A percentile compares a stretch with the other conserved stretches of the same genome.
phyloP scores from a whole-genome alignment of 2,797 vertebrate genomes.

The Ctenosaura bakeri region DNA sequence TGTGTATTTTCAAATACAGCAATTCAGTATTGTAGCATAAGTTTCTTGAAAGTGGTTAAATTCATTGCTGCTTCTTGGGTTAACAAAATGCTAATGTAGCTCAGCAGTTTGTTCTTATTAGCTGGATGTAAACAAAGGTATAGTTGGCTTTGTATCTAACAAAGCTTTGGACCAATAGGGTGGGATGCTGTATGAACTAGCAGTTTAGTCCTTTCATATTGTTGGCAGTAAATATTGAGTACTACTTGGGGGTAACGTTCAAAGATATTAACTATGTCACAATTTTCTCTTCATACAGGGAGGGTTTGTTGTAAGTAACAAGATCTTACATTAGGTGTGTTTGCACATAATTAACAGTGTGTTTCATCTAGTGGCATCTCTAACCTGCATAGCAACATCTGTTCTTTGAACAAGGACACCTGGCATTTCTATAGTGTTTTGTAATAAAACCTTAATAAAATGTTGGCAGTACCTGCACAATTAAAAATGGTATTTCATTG shows the following conservation, averaged over 20 bases:
- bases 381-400: background rate
- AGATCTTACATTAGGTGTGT: background rate
- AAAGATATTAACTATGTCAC: conserved; percentile 17
- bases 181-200: background rate
- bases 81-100: background rate
- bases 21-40: background rate
- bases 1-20: background rate
- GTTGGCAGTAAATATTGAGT: background rate
- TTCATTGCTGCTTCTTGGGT: background rate
- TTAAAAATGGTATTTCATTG: background rate
- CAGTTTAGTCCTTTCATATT: background rate
- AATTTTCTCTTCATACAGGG: conserved; percentile 42
- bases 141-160: background rate
- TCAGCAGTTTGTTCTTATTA: background rate
- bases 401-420: background rate
- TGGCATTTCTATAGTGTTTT: conserved; percentile 13
- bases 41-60: background rate
- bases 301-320: conserved; percentile 51
- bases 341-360: background rate
- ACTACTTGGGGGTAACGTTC: background rate
- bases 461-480: background rate
- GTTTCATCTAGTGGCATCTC: background rate
- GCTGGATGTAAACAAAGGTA: background rate
- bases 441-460: background rate
- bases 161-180: background rate